Percentiles rank a stretch among this genome's conserved stretches.
Evolutionary conservation across 2,888 invertebrate genomes (phyloP).

Genomic region (Cerastoderma edule): DNA sequence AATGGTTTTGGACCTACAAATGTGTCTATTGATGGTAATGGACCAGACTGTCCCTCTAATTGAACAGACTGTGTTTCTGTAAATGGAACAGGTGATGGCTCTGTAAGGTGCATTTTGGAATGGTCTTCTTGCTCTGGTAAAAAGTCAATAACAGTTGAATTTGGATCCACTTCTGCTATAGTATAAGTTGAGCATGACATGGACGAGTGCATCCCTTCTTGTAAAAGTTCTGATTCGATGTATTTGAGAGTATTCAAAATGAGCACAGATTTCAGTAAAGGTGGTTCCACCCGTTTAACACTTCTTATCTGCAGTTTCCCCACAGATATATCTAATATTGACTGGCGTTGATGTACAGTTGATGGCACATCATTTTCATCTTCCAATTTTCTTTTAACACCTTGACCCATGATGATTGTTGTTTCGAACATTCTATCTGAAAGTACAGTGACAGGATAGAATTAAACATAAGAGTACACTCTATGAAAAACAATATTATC

Average conservation of each 20-base stretch:
- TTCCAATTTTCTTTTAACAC: conserved; percentile 64
- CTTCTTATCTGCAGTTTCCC: conserved; percentile 91
- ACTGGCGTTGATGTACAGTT: conserved; percentile 86
- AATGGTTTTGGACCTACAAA: conserved; percentile 59
- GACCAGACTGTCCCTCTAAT: conserved; percentile 58
- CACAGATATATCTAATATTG: conserved; percentile 96
- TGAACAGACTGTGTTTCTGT: conserved; percentile 60
- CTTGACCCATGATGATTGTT: conserved; percentile 64
- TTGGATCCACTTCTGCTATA: conserved; percentile 62
- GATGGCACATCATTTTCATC: conserved; percentile 39
- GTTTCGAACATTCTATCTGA: conserved; percentile 23
- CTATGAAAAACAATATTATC: too few species aligned
- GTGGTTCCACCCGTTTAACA: conserved; percentile 89
- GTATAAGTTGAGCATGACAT: conserved; percentile 57
- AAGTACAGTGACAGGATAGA: too few species aligned
- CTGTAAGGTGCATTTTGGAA: conserved; percentile 38
- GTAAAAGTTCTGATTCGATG: conserved; percentile 92
- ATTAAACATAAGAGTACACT: not conserved
- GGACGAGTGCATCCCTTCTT: conserved; percentile 83
- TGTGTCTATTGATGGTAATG: conserved; percentile 68
- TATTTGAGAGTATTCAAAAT: conserved; percentile 96
- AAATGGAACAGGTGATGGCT: too few species aligned
- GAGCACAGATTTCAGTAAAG: conserved; percentile 94
- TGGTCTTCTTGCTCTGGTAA: conserved; percentile 55
- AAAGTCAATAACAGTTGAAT: conserved; percentile 64